Evolutionary conservation across 2,888 invertebrate species (phyloP).

Genomic region (Frankliniella intonsa): DNA sequence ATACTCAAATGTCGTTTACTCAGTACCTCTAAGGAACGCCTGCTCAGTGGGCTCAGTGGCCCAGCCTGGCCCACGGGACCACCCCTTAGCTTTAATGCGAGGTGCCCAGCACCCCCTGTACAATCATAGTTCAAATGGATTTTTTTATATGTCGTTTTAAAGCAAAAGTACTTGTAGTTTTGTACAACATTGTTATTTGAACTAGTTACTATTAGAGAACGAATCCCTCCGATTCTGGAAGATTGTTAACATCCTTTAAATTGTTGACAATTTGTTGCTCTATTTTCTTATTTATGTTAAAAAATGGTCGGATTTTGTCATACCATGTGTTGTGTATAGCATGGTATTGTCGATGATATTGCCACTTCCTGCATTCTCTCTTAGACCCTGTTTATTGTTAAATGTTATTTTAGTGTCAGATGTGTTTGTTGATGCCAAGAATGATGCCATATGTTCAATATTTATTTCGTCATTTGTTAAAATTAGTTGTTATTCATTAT

Average conservation of each 20-base stretch:
- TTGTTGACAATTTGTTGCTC: conserved; percentile 16
- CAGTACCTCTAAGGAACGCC: conserved; percentile 4
- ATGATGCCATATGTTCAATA: conserved; percentile 20
- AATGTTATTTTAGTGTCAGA: background rate
- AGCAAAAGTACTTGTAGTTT: background rate
- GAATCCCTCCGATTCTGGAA: background rate
- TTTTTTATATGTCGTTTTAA: background rate
- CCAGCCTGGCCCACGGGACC: background rate
- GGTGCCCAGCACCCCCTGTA: background rate
- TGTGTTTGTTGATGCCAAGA: conserved; percentile 3
- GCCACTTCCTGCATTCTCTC: background rate
- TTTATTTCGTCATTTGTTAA: background rate
- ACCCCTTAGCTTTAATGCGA: background rate
- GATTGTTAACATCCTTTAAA: background rate
- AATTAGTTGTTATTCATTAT: background rate
- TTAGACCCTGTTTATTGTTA: background rate
- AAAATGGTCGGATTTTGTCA: background rate
- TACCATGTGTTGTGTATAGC: background rate
- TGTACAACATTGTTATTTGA: background rate
- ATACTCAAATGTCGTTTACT: conserved; percentile 19
- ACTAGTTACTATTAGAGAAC: background rate
- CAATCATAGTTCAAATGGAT: conserved; percentile 5
- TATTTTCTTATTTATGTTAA: background rate
- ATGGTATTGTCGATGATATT: background rate
- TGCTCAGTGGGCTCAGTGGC: background rate